Base-by-base conservation (phyloP, 2,888 invertebrate species). In the Eristalinus aeneus region DNA sequence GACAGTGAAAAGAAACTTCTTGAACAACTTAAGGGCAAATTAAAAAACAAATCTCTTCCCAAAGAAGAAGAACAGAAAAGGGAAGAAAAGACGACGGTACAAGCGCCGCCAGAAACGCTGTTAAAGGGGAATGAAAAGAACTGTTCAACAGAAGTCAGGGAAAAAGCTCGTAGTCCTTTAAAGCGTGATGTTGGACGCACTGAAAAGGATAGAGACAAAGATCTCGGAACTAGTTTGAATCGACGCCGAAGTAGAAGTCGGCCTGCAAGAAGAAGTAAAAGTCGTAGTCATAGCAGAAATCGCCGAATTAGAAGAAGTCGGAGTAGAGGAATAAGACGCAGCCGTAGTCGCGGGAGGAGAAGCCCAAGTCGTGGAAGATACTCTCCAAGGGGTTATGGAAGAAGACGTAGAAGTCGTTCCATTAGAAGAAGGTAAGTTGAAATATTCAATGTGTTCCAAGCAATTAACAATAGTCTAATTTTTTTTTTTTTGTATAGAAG, bases 1-100 rank as follows among this genome's bases (percentile, higher is more conserved):
- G 94, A 94, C 3, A 93, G 92, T 65, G 95, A 95, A 88, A 93
- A 94, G 84, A 94, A 94, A 88, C 91, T 95, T 9, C 89, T 95
- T 6, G 94, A 95, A 86, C 93, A 93, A 65, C 89, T 93, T 1
- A 91, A 92, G 89, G 91, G 91, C 23, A 91, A 91, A 88, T 89
- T 91, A 31, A 92, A 91, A 89, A 91, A 90, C 88, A 92, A 91
- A 88, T 87, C 90, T 46, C 75, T 88, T n/a, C 63, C 53, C 31
- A 76, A 63, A 89, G 90, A 87, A 56, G 91, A 90, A 88, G 93
- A 89, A 90, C 92, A 88, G 88, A 91, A 84, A 89, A 92, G 84
- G 88, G 92, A 68, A 90, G 91, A 54, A 88, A 90, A 77, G 92
- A 90, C 89, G 92, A 89, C 89, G 46, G 46, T 64, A 91, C 90